Conservation (phyloP, 1,140 invertebrate species). For the Nasonia vitripennis region DNA sequence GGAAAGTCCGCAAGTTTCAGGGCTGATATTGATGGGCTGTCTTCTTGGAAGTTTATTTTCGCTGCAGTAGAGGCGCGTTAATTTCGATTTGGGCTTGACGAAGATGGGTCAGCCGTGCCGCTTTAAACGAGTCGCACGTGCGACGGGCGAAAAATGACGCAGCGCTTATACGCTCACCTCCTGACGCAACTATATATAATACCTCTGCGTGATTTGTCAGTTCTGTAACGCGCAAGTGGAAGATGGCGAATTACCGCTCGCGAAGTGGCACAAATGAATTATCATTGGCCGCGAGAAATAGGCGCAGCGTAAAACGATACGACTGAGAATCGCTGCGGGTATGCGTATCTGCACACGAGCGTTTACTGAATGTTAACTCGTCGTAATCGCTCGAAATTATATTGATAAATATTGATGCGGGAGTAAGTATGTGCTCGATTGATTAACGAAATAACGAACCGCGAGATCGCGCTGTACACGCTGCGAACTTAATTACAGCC, state of each 20-base stretch:
- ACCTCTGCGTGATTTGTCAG: slow-evolving; percentile 8
- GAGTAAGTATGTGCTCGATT: too few relatives aligned
- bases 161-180: not conserved
- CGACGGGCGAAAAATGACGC: slow-evolving; percentile 26
- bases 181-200: not conserved
- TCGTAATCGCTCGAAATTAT: too few relatives aligned
- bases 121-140: not conserved
- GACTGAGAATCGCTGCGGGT: not conserved
- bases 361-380: too few relatives aligned
- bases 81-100: slow-evolving; percentile 22
- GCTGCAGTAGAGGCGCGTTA: not conserved
- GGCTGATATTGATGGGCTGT: not conserved
- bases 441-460: too few relatives aligned
- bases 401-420: too few relatives aligned
- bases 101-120: not conserved
- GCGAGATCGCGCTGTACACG: too few relatives aligned
- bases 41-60: slow-evolving; percentile 30
- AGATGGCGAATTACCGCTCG: not conserved
- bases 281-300: slow-evolving; percentile 7
- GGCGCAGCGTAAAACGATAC: not conserved
- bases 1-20: not conserved
- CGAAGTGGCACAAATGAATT: slow-evolving; percentile 11
- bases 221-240: slow-evolving; percentile 10
- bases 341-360: too few relatives aligned
- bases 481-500: not conserved